phyloP scores from a whole-genome alignment of 2,888 invertebrate species.

The Andrena chrysosceles region DNA sequence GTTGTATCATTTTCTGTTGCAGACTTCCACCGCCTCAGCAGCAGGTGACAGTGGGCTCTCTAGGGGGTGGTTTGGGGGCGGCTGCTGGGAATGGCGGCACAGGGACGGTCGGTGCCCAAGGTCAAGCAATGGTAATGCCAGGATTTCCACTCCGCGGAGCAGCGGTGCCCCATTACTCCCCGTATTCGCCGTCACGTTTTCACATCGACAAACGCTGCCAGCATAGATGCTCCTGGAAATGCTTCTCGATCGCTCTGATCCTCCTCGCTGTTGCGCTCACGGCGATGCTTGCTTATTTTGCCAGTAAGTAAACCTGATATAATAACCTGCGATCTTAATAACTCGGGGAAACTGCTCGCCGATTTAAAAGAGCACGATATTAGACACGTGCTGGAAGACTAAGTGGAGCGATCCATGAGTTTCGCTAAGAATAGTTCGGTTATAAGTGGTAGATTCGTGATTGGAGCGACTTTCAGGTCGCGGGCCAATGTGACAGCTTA shows the following conservation, averaged over 20 bases:
- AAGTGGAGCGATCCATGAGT: too few relatives aligned
- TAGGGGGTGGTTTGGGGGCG: slow-evolving; percentile 86
- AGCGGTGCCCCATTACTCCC: slow-evolving; percentile 93
- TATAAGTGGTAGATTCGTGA: too few relatives aligned
- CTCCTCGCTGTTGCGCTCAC: slow-evolving; percentile 95
- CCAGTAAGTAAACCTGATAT: slow-evolving; percentile 89
- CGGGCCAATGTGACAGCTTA: too few relatives aligned
- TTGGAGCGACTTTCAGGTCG: too few relatives aligned
- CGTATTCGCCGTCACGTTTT: slow-evolving; percentile 96
- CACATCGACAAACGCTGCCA: slow-evolving; percentile 97
- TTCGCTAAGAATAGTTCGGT: too few relatives aligned
- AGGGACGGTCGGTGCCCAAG: slow-evolving; percentile 88
- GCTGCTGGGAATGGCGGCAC: slow-evolving; percentile 86
- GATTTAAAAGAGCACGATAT: background rate
- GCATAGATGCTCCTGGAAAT: slow-evolving; percentile 98
- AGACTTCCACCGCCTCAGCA: slow-evolving; percentile 86
- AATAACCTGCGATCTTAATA: background rate
- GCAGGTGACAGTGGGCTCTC: slow-evolving; percentile 85
- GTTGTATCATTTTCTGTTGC: slow-evolving; percentile 75
- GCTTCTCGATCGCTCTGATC: slow-evolving; percentile 96
- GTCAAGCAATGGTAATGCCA: slow-evolving; percentile 94
- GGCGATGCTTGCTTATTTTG: slow-evolving; percentile 97
- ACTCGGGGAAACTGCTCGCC: background rate
- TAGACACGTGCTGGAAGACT: too few relatives aligned
- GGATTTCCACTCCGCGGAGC: slow-evolving; percentile 92